A percentile compares a stretch with the other conserved stretches of the same genome.
Evolutionary conservation across 2,797 vertebrate genomes (phyloP).

Genomic region (Acanthurus lineatus): DNA sequence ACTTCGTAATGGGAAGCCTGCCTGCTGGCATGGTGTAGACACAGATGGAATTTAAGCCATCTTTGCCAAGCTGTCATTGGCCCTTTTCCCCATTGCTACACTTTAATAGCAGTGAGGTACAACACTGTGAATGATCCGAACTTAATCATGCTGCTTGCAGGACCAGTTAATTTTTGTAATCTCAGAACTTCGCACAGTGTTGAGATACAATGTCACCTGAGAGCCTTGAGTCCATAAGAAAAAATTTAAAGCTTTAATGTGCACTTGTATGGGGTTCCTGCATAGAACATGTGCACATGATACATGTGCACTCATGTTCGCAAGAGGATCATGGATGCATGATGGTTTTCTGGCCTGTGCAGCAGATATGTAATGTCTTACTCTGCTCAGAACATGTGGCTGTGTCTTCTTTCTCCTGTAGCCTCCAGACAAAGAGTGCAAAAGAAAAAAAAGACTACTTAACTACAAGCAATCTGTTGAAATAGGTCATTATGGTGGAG

Average conservation of each 20-base stretch:
- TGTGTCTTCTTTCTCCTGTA: conserved; percentile 44
- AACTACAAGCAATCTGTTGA: conserved; percentile 80
- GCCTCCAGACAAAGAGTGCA: conserved; percentile 60
- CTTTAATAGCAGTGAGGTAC: conserved; percentile 72
- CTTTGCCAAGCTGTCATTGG: conserved; percentile 77
- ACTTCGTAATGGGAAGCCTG: conserved; percentile 66
- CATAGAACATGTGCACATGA: conserved; percentile 1
- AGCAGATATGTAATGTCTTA: conserved; percentile 45
- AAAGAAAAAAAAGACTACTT: conserved; percentile 45
- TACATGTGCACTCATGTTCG: conserved; percentile 28
- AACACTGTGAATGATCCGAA: conserved; percentile 64
- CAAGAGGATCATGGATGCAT: conserved; percentile 51
- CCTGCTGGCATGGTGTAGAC: conserved; percentile 68
- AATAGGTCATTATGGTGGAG: conserved; percentile 84
- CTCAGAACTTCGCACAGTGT: conserved; percentile 45
- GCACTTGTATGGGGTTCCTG: conserved; percentile 15
- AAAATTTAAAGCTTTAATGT: conserved; percentile 22
- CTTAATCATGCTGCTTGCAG: conserved; percentile 55
- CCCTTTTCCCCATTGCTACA: conserved; percentile 66
- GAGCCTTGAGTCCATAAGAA: conserved; percentile 30
- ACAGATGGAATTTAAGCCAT: conserved; percentile 73
- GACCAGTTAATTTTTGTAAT: conserved; percentile 43
- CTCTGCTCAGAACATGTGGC: conserved; percentile 38
- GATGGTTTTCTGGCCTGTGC: conserved; percentile 36
- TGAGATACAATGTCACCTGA: conserved; percentile 33